Conservation (phyloP, 92 coral and sea anemone genomes). For the Heteractis magnifica region DNA sequence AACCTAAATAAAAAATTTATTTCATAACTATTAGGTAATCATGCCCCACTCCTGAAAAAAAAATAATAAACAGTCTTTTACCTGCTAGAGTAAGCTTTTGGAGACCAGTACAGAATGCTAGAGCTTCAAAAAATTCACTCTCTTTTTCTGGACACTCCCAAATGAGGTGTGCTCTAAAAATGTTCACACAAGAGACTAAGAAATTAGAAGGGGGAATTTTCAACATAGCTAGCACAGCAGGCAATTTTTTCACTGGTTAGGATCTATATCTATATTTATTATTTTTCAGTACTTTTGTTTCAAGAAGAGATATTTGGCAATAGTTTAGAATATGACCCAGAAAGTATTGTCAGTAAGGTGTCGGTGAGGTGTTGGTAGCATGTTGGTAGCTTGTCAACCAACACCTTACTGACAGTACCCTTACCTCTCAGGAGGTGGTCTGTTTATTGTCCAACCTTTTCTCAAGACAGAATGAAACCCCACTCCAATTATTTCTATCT, state of each 20-base stretch:
- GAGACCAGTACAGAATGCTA: constrained; percentile 23
- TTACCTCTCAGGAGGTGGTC: constrained; percentile 50
- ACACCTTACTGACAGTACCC: not conserved
- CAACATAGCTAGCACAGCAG: too few species aligned
- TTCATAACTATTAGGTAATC: not conserved
- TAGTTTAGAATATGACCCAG: too few species aligned
- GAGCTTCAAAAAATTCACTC: constrained; percentile 34
- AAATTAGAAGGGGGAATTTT: not conserved
- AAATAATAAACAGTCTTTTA: not conserved
- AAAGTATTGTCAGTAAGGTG: too few species aligned
- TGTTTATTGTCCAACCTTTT: constrained; percentile 28
- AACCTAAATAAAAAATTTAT: not conserved
- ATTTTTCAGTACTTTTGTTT: too few species aligned
- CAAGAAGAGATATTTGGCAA: too few species aligned
- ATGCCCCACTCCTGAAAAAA: not conserved
- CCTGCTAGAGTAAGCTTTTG: constrained; percentile 43
- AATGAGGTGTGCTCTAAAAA: constrained; percentile 35
- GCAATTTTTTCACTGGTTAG: too few species aligned
- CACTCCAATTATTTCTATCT: constrained; percentile 27
- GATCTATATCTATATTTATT: too few species aligned
- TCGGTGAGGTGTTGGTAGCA: too few species aligned
- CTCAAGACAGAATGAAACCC: constrained; percentile 52
- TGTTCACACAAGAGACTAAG: not conserved
- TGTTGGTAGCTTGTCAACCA: too few species aligned
- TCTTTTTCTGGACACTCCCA: constrained; percentile 47